These are phyloP conservation scores for Oikopleura dioica DNA, from an alignment of 23 tunicate species.

Conservation along the genomic window DNA sequence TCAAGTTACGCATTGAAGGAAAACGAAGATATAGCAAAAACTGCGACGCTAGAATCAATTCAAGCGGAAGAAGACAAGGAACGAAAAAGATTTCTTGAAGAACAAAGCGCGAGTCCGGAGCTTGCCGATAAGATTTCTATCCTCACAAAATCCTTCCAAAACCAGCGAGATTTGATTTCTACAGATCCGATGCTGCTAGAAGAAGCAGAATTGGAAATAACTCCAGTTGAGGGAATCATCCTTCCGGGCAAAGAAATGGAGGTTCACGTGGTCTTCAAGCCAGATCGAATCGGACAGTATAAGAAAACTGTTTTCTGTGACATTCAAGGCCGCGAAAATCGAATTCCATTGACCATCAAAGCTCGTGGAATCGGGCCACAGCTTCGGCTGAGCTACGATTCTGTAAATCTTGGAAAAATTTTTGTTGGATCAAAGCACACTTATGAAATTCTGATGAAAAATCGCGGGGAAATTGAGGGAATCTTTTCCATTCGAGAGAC, in stretches of 20 bases:
- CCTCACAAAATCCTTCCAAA: constrained; percentile 51
- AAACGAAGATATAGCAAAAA: not conserved
- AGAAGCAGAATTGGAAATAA: constrained; percentile 50
- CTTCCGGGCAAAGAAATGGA: constrained; percentile 69
- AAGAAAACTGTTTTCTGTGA: constrained; percentile 80
- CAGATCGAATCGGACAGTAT: constrained; percentile 40
- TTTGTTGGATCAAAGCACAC: constrained; percentile 79
- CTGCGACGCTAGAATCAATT: not conserved
- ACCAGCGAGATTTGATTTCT: constrained; percentile 29
- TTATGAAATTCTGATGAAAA: constrained; percentile 51
- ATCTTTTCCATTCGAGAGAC: constrained; percentile 30
- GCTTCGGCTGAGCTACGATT: constrained; percentile 38
- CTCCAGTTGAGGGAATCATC: constrained; percentile 71
- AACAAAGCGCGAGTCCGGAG: constrained; percentile 47
- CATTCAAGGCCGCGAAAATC: constrained; percentile 63
- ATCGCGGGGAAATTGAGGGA: constrained; percentile 85
- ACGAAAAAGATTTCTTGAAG: constrained; percentile 38
- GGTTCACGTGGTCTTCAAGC: constrained; percentile 50
- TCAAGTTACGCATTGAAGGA: not conserved
- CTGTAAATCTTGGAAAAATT: constrained; percentile 58
- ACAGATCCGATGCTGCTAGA: constrained; percentile 58
- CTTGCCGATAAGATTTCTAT: constrained; percentile 65
- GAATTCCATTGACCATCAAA: constrained; percentile 55
- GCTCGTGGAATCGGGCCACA: constrained; percentile 87
- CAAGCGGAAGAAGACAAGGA: constrained; percentile 57